Percentiles rank a stretch among this genome's conserved stretches.
Conservation (phyloP, 2,113 vertebrate species). For the Ascaphus truei region DNA sequence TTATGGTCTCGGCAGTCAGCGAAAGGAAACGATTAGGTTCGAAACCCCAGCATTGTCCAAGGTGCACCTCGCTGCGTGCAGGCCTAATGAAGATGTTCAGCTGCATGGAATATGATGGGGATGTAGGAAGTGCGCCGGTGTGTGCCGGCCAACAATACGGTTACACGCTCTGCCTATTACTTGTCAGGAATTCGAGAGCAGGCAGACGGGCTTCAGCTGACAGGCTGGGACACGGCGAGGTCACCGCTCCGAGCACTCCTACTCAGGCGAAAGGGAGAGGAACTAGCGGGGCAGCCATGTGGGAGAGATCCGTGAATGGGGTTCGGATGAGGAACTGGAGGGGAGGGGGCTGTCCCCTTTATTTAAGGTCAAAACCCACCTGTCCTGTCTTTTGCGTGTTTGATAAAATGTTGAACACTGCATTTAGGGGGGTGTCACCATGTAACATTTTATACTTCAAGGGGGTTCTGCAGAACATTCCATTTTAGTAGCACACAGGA, state of each 20-base stretch:
- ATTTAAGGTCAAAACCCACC: no score
- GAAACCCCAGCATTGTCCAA: no score
- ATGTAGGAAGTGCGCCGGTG: not conserved
- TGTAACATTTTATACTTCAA: no score
- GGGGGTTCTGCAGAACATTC: no score
- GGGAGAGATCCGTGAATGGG: not conserved
- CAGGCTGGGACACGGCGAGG: conserved; percentile 48
- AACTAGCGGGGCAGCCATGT: not conserved
- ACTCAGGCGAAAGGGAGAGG: not conserved
- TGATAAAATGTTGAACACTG: no score
- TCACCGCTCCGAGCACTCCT: conserved; percentile 52
- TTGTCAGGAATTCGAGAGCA: conserved; percentile 55
- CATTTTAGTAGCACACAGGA: no score
- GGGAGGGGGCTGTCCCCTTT: no score
- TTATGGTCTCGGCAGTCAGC: not conserved
- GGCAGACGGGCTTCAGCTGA: conserved; percentile 57
- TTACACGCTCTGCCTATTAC: conserved; percentile 53
- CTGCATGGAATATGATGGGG: not conserved
- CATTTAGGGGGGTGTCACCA: no score
- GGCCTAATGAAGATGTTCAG: not conserved
- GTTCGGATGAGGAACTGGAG: not conserved
- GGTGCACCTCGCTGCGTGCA: not conserved
- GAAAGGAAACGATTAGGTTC: no score
- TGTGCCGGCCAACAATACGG: not conserved
- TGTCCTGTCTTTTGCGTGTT: no score